Conservation (phyloP, 2,113 vertebrate genomes). For the Takifugu bimaculatus region DNA sequence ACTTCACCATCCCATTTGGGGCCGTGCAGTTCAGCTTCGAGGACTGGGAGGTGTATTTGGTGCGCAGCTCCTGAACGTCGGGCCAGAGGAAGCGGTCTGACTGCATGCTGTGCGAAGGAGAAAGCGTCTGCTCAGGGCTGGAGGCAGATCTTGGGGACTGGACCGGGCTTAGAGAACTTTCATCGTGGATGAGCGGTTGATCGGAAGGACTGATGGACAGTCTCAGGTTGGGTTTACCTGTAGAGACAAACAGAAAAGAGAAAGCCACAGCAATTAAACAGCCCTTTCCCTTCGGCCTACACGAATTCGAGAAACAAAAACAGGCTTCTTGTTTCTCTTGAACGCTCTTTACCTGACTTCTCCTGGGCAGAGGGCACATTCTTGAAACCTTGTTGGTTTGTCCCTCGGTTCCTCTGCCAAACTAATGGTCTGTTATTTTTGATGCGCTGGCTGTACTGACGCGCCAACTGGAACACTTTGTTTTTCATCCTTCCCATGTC, state of each 20-base stretch:
- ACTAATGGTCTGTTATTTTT: slow-evolving; percentile 74
- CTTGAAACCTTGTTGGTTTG: slow-evolving; percentile 40
- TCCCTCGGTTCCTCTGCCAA: slow-evolving; percentile 43
- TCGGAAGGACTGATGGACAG: slow-evolving; percentile 59
- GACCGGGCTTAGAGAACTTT: slow-evolving; percentile 56
- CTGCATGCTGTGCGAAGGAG: slow-evolving; percentile 67
- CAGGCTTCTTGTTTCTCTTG: too few species aligned
- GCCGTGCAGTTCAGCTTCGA: slow-evolving; percentile 53
- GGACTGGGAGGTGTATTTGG: slow-evolving; percentile 70
- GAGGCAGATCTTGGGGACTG: slow-evolving; percentile 44
- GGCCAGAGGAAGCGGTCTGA: slow-evolving; percentile 85
- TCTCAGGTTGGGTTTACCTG: slow-evolving; percentile 72
- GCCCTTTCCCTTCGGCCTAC: not conserved
- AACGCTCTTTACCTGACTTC: slow-evolving; percentile 65
- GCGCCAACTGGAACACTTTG: slow-evolving; percentile 91
- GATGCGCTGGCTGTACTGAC: slow-evolving; percentile 94
- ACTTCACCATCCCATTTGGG: slow-evolving; percentile 66
- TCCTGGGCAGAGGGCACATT: slow-evolving; percentile 58
- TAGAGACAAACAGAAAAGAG: slow-evolving; percentile 18
- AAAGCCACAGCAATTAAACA: not conserved
- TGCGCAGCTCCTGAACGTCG: slow-evolving; percentile 83
- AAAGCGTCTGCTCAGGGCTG: slow-evolving; percentile 43
- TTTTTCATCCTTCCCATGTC: slow-evolving; percentile 81
- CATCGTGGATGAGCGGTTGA: slow-evolving; percentile 66
- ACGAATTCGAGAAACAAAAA: too few species aligned